Conservation (phyloP, 2,888 invertebrate species). For the Eristalinus aeneus region DNA sequence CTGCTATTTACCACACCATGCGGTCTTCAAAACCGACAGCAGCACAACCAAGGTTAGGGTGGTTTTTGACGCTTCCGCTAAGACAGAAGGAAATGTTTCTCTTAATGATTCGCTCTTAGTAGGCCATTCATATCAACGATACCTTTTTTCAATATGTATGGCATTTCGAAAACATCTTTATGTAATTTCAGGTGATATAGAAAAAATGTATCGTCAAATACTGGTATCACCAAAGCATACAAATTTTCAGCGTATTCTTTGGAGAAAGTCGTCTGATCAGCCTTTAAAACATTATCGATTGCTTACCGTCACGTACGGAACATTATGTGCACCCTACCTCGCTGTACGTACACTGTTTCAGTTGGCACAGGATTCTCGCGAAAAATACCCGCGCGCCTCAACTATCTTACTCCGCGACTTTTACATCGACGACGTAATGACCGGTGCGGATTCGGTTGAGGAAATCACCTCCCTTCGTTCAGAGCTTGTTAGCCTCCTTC, state of each 20-base stretch:
- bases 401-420: constrained; percentile 60
- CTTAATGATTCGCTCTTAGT: background rate
- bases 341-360: too few species aligned
- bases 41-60: background rate
- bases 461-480: background rate
- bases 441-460: constrained; percentile 43
- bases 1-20: background rate
- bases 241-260: background rate
- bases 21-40: background rate
- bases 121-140: too few species aligned
- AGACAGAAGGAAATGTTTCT: background rate
- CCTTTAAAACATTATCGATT: background rate
- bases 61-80: background rate
- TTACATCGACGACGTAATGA: constrained; percentile 72
- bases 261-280: background rate
- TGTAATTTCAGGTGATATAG: background rate
- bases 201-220: background rate
- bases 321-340: too few species aligned
- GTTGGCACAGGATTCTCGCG: too few species aligned
- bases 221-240: background rate
- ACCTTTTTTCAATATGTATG: too few species aligned
- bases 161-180: background rate
- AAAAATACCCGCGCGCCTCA: constrained; percentile 45
- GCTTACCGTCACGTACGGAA: background rate
- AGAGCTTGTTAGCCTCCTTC: too few species aligned